Evolutionary conservation across 92 coral and sea anemone genomes (phyloP).

Genomic region (Siderastrea siderea): DNA sequence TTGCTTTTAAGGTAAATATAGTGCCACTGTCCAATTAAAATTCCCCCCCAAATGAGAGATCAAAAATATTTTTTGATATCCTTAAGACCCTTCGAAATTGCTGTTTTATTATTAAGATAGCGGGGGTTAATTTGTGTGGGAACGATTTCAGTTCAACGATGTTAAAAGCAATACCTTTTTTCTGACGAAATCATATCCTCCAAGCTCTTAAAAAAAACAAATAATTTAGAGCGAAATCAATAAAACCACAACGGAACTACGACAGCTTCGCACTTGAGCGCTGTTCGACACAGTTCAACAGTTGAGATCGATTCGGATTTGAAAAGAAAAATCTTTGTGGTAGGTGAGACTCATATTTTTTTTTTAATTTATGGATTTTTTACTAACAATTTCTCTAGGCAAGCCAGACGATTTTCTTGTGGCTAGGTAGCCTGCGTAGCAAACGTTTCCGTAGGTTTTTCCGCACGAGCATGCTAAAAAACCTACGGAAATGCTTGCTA

Average conservation of each 20-base stretch:
- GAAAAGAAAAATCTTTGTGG: neutral
- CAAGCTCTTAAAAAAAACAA: neutral
- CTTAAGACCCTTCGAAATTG: neutral
- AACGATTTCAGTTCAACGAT: neutral
- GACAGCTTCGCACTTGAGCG: neutral
- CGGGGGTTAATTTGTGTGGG: neutral
- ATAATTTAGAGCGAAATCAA: neutral
- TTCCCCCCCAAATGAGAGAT: neutral
- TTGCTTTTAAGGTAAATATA: conserved; percentile 22
- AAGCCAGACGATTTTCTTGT: too few species aligned
- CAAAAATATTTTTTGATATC: neutral
- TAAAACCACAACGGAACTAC: neutral
- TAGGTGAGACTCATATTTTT: neutral
- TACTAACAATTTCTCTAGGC: neutral
- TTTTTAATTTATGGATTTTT: neutral
- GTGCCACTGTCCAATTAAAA: conserved; percentile 16
- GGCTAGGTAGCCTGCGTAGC: too few species aligned
- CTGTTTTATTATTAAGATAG: neutral
- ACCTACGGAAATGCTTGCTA: neutral
- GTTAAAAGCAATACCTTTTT: neutral
- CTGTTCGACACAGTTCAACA: neutral
- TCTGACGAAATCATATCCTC: neutral
- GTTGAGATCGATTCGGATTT: neutral
- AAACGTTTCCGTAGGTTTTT: too few species aligned
- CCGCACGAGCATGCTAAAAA: too few species aligned